A percentile compares a stretch with the other conserved stretches of the same genome.
Conservation (phyloP, 2,797 vertebrate genomes). For the Phrynocephalus guinanensis region DNA sequence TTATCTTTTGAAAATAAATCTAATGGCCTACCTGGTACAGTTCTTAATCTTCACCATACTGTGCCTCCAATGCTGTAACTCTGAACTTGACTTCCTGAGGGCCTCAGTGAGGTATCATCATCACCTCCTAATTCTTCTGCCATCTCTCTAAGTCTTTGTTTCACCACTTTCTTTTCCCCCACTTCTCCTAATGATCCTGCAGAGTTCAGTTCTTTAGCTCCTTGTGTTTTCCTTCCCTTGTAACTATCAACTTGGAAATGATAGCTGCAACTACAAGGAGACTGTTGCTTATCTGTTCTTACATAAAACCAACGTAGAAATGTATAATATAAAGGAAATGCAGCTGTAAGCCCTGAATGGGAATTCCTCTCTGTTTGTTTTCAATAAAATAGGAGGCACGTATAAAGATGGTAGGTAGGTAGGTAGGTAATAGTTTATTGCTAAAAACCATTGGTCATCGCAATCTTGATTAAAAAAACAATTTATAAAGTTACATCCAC, state of each 20-base stretch:
- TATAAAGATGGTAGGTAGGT: too few species aligned
- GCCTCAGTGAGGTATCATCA: not conserved
- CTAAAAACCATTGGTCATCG: too few species aligned
- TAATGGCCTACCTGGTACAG: slow-evolving; percentile 14
- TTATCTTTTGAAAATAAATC: not conserved
- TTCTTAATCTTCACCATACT: not conserved
- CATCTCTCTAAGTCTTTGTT: slow-evolving; percentile 3
- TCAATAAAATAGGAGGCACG: not conserved
- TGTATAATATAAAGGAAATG: slow-evolving; percentile 5
- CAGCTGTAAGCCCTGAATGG: not conserved
- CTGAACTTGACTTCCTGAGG: not conserved
- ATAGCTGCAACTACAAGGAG: not conserved
- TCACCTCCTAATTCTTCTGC: not conserved
- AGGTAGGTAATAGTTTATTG: too few species aligned
- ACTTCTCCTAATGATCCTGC: slow-evolving; percentile 1
- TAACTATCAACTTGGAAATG: slow-evolving; percentile 8
- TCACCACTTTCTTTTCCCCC: not conserved
- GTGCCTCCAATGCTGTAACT: not conserved
- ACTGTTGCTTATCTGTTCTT: not conserved
- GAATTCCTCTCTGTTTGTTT: not conserved
- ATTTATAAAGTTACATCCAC: too few species aligned
- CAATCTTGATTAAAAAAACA: too few species aligned
- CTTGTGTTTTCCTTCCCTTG: not conserved
- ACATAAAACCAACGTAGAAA: not conserved
- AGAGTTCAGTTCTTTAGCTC: not conserved